phyloP scores from a whole-genome alignment of 2,888 invertebrate genomes.

The Nipponacmea schrenckii region DNA sequence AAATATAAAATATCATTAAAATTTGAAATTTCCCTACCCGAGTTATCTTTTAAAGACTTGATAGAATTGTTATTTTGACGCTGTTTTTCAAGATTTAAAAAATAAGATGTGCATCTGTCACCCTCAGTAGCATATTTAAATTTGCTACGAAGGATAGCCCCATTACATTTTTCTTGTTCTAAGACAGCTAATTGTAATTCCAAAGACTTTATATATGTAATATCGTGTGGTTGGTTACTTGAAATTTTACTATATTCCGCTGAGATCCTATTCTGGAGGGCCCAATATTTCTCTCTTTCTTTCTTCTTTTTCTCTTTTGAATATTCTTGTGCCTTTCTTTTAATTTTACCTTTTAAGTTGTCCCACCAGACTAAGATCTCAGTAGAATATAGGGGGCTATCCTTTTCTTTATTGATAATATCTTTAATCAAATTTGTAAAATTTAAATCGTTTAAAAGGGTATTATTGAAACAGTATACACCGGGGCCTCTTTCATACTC shows the following conservation, averaged over 20 bases:
- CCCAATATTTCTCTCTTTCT: conserved; percentile 13
- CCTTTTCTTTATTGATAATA: neutral
- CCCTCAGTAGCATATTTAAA: no score
- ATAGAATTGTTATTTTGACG: no score
- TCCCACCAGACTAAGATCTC: conserved; percentile 24
- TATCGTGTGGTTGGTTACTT: neutral
- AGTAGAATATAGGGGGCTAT: neutral
- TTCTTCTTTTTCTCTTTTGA: neutral
- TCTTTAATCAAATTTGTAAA: conserved; percentile 6
- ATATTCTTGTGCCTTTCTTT: conserved; percentile 9
- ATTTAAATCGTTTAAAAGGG: conserved; percentile 10
- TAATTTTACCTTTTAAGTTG: conserved; percentile 23
- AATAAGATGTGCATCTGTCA: no score
- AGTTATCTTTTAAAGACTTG: no score
- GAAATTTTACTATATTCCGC: neutral
- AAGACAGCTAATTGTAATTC: neutral
- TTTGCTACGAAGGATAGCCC: neutral
- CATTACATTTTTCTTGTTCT: neutral
- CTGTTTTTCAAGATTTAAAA: no score
- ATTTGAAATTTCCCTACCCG: no score
- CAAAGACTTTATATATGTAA: neutral
- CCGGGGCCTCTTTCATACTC: conserved; percentile 24
- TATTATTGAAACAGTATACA: conserved; percentile 19
- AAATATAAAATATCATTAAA: no score
- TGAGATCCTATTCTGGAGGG: conserved; percentile 11